Evolutionary conservation across 2,888 invertebrate species (phyloP).

Genomic region (Limenitis camilla): DNA sequence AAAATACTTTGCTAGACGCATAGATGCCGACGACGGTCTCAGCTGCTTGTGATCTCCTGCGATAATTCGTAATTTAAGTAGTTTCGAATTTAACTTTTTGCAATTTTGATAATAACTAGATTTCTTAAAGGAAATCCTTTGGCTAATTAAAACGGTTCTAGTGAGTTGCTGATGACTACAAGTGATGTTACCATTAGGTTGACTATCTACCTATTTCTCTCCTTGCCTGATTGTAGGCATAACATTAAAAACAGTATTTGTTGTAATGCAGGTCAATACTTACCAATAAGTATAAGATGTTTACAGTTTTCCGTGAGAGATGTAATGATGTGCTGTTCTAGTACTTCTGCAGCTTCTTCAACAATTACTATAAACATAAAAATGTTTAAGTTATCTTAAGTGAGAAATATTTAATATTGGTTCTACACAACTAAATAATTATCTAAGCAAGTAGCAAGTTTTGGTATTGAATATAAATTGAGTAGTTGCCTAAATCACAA

Average conservation of each 20-base stretch:
- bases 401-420: background rate
- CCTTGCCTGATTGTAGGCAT: too few species aligned
- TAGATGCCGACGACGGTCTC: slow-evolving; percentile 80
- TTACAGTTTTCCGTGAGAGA: slow-evolving; percentile 80
- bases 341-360: slow-evolving; percentile 92
- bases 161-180: background rate
- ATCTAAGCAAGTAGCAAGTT: too few species aligned
- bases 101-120: too few species aligned
- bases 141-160: too few species aligned
- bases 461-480: too few species aligned
- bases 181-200: too few species aligned
- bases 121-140: too few species aligned
- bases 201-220: too few species aligned
- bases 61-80: background rate
- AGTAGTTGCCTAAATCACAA: too few species aligned
- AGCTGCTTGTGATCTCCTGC: slow-evolving; percentile 87
- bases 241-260: background rate
- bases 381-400: background rate
- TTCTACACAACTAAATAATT: background rate
- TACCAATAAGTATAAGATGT: slow-evolving; percentile 88
- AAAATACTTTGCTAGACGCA: slow-evolving; percentile 77
- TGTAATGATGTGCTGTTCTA: slow-evolving; percentile 87
- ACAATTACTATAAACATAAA: slow-evolving; percentile 75
- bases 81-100: too few species aligned
- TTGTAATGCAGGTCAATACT: slow-evolving; percentile 19